Base-by-base conservation (phyloP, 1,140 invertebrate species). In the Drosophila bocki region DNA sequence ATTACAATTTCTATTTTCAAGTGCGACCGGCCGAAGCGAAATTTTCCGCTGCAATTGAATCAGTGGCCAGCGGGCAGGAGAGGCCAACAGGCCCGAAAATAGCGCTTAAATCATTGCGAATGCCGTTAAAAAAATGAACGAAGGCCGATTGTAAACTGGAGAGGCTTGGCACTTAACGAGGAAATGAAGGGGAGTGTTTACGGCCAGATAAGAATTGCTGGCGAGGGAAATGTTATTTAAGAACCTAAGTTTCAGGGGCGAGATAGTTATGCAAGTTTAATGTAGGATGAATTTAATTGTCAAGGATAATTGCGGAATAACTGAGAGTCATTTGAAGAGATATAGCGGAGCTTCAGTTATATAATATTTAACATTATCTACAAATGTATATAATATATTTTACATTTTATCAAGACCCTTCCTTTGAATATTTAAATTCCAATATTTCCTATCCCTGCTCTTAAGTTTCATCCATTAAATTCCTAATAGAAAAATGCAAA, bases 1-100 rank as follows among this genome's bases (percentile, higher is more conserved):
- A 68, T 61, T 78, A 56, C 44, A 54, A 51, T 68, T 77, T 76
- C n/a, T 44, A 59, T 76, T 76, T 76, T 67, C 48, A 45, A 58
- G 72, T 47, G 42, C 51, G 47, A 29, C 17, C 17, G 58, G 26
- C 22, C 33, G 58, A n/a, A 37, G 22, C 15, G 37, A 33, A 59
- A 62, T 37, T 35, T 42, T 47, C 22, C n/a, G n/a, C 17, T 56
- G 39, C 53, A 75, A 76, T 75, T 75, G 74, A 58, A 75, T 75
- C 44, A 59, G 37, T 57, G 68, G 35, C 17, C 68, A 57, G 29
- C 37, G 48, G 29, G 51, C 7, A 54, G 32, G 9, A 54, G 51
- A 22, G 48, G 13, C 22, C 33, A 65, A 41, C 17, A 22, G 39
- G 15, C 44, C 48, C 29, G 33, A 45, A 76, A 59, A 76, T 44